Percentiles rank a stretch among this genome's conserved stretches.
These are phyloP conservation scores for Myiagra hebetior DNA, from an alignment of 2,113 vertebrate species.

Conservation along the genomic window DNA sequence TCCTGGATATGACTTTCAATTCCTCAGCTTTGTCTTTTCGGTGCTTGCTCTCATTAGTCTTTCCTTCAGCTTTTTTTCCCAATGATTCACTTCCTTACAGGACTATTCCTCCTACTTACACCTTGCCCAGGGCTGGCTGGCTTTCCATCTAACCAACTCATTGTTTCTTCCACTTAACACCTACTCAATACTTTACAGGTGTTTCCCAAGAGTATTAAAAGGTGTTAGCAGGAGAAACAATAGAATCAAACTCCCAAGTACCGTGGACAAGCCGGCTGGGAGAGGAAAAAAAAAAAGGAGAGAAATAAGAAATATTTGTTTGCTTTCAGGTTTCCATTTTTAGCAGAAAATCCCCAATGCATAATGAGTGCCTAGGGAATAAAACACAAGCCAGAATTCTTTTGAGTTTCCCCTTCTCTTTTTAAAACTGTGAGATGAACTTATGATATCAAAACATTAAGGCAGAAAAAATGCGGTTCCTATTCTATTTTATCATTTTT, in stretches of 20 bases:
- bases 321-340: neutral
- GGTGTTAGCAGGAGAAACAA: slow-evolving; percentile 25
- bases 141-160: neutral
- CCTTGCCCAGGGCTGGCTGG: neutral
- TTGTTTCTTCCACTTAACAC: slow-evolving; percentile 39
- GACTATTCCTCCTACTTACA: neutral
- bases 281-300: neutral
- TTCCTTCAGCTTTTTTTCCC: neutral
- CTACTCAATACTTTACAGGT: slow-evolving; percentile 26
- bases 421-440: neutral
- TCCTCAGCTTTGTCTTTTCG: neutral
- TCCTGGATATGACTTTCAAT: neutral
- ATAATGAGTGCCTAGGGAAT: neutral
- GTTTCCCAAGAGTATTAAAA: slow-evolving; percentile 39
- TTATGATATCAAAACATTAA: neutral
- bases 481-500: neutral
- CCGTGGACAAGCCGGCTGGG: neutral
- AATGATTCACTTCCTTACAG: slow-evolving; percentile 17
- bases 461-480: neutral
- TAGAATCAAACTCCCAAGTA: neutral
- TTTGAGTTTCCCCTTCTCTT: neutral
- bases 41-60: neutral
- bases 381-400: neutral
- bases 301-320: neutral
- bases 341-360: neutral